A percentile compares a stretch with the other conserved stretches of the same genome.
phyloP scores from a whole-genome alignment of 1,140 invertebrate genomes.

The Drosophila neocordata region DNA sequence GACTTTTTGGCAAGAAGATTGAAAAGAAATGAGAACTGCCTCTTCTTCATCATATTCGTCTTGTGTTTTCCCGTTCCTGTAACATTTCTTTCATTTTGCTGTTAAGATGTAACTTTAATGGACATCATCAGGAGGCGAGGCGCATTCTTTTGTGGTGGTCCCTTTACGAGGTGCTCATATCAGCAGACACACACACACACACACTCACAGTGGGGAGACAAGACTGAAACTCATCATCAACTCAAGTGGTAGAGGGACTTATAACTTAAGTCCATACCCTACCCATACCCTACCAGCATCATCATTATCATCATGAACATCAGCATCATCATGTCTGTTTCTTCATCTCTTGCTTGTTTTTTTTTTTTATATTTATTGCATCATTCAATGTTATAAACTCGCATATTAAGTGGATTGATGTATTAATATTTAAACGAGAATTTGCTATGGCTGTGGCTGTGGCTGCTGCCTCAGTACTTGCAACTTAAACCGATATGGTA shows the following conservation, averaged over 20 bases:
- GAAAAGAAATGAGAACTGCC: slow-evolving; percentile 20
- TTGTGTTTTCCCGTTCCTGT: background rate
- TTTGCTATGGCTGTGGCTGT: slow-evolving; percentile 52
- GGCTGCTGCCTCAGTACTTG: background rate
- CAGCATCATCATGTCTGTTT: too few relatives aligned
- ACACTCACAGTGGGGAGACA: background rate
- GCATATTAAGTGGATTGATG: slow-evolving; percentile 81
- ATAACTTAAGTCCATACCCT: slow-evolving; percentile 37
- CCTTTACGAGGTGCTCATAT: slow-evolving; percentile 35
- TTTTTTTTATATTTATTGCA: slow-evolving; percentile 77
- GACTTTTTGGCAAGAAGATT: slow-evolving; percentile 2
- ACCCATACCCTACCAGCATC: slow-evolving; percentile 28
- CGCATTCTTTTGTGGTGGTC: slow-evolving; percentile 18
- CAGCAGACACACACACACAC: background rate
- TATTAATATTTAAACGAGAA: slow-evolving; percentile 79
- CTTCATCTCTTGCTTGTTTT: background rate
- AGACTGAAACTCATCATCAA: slow-evolving; percentile 42
- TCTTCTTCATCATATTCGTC: too few relatives aligned
- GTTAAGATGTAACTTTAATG: slow-evolving; percentile 44
- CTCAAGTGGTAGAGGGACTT: slow-evolving; percentile 48
- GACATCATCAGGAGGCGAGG: slow-evolving; percentile 25
- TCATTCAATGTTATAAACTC: slow-evolving; percentile 74
- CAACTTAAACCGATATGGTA: slow-evolving; percentile 25
- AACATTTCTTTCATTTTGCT: slow-evolving; percentile 14
- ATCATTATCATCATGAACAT: slow-evolving; percentile 9